Evolutionary conservation across 2,888 invertebrate genomes (phyloP), one percentile per base, ranked within the genome.

Genomic region (Punctoribates punctum): DNA sequence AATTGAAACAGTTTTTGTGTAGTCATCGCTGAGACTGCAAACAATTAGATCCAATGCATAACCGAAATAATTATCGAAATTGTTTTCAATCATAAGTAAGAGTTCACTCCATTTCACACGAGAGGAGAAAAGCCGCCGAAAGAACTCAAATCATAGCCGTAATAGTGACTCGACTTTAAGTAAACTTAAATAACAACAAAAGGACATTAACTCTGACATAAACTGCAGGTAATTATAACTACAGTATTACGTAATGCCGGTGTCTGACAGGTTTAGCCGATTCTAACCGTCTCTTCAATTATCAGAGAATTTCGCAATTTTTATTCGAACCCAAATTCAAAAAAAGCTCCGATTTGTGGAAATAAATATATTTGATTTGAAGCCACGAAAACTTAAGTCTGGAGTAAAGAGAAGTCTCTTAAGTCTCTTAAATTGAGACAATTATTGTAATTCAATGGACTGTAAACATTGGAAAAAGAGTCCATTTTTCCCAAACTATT

Each of bases 131-230:
- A 15, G 62, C 62, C 62, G 62, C 62, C 17, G 29, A 27, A 62
- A 62, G 27, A 62, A 62, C 27, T 62, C 11, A 29, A 27, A 13
- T 27, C 15, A 29, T 3, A n/a, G 54, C 15, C 34, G 38, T 25
- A 67, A 67, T 67, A 38, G 67, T 67, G 67, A 67, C 67, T 67
- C 38, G 20, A 67, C 67, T 67, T n/a, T 27, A 67, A 25, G n/a
- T 67, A n/a, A 9, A n/a, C 8, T 38, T 9, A 29, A 11, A 67
- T 67, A 67, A 67, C 48, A 60, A 60, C 48, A 60, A 60, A 62
- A 67, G 38, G 67, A 67, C 67, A 20, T 34, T 38, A n/a, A 67
- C 67, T 34, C 38, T 67, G 15, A 62, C 57, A 15, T 34, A 67
- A 34, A 25, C 17, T 9, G 15, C n/a, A 67, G 38, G 25, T 62